A percentile compares a stretch with the other conserved stretches of the same genome.
Evolutionary conservation across 2,888 invertebrate species (phyloP).

Genomic region (Watsonalla cultraria): DNA sequence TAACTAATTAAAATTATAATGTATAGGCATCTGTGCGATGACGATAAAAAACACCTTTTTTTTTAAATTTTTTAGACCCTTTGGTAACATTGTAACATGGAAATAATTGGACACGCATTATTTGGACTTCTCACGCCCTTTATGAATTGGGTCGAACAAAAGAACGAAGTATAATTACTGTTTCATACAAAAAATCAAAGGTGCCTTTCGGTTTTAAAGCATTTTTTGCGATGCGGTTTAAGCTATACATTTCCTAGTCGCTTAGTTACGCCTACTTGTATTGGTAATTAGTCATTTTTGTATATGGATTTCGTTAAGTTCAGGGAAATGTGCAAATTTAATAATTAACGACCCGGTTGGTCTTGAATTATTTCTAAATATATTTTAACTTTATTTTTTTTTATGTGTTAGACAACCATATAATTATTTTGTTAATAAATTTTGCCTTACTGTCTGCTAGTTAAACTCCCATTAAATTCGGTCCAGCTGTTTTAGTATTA

Average conservation of each 20-base stretch:
- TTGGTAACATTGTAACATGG: neutral
- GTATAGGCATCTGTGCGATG: no score
- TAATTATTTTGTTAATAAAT: no score
- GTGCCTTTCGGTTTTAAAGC: neutral
- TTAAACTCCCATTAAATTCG: no score
- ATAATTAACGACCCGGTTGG: no score
- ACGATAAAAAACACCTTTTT: no score
- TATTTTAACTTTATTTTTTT: no score
- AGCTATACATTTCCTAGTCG: constrained; percentile 26
- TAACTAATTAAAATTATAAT: no score
- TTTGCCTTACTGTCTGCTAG: no score
- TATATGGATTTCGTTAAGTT: neutral
- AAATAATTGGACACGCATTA: constrained; percentile 37
- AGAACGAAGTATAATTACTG: constrained; percentile 25
- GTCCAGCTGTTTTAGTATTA: no score
- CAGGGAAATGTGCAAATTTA: neutral
- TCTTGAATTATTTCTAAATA: no score
- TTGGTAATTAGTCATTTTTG: neutral
- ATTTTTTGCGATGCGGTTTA: constrained; percentile 21
- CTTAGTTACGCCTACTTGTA: constrained; percentile 13
- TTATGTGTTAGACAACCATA: no score
- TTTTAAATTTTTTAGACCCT: neutral
- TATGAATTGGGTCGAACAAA: constrained; percentile 21
- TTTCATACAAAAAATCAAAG: constrained; percentile 5
- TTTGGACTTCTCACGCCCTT: constrained; percentile 25